These are phyloP conservation scores for Passerina amoena DNA, from an alignment of 2,113 vertebrate genomes.

Conservation along the genomic window DNA sequence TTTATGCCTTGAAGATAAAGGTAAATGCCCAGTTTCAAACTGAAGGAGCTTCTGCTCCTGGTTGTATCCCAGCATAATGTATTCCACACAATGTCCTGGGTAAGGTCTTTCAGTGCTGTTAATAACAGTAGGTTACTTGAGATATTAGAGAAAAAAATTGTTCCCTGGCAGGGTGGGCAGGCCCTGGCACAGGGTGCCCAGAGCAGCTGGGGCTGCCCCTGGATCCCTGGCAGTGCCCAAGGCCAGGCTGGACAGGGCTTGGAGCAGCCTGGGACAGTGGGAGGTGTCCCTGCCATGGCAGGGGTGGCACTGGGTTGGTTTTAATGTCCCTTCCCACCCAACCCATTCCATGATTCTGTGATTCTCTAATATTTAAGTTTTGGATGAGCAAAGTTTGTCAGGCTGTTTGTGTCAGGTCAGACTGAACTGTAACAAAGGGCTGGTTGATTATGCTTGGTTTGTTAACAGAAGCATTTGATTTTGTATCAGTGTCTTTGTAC, in stretches of 20 bases:
- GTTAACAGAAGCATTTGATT: neutral
- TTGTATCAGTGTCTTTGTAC: neutral
- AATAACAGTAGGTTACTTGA: neutral
- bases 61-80: neutral
- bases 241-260: accelerated
- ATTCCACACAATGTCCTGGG: neutral
- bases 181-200: neutral
- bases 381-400: neutral
- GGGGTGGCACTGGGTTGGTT: accelerated
- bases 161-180: accelerated
- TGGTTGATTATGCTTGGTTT: neutral
- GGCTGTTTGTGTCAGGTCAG: neutral
- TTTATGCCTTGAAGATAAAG: neutral
- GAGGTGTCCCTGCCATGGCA: neutral
- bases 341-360: neutral
- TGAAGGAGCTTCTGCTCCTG: neutral
- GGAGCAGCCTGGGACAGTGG: accelerated
- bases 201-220: neutral
- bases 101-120: neutral
- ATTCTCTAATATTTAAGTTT: neutral
- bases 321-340: neutral
- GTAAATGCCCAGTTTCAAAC: neutral
- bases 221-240: neutral
- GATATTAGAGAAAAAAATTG: neutral
- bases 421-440: neutral